Percentiles rank a stretch among this genome's conserved stretches.
Conservation (phyloP, 2,113 vertebrate genomes). For the Lasiurus borealis region DNA sequence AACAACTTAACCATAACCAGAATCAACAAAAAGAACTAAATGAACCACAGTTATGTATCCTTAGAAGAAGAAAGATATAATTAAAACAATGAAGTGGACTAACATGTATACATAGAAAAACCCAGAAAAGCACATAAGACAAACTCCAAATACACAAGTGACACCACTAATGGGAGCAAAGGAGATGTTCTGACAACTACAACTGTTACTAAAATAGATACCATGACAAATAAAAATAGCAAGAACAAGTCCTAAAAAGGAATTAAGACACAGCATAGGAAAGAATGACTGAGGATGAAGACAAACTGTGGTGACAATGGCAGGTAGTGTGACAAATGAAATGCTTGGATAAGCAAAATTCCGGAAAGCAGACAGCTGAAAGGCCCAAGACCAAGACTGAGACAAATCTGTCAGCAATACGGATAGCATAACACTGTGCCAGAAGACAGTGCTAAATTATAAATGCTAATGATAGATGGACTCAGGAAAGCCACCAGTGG, state of each 20-base stretch:
- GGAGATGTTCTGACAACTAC: slow-evolving; percentile 53
- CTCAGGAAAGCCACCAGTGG: slow-evolving; percentile 63
- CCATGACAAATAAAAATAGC: slow-evolving; percentile 73
- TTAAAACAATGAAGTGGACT: slow-evolving; percentile 23
- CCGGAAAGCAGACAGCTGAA: slow-evolving; percentile 69
- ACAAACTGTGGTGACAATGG: slow-evolving; percentile 64
- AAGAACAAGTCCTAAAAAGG: slow-evolving; percentile 24
- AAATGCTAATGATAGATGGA: slow-evolving; percentile 81
- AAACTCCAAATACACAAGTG: slow-evolving; percentile 35
- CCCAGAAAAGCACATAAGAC: slow-evolving; percentile 43
- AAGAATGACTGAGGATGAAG: slow-evolving; percentile 67
- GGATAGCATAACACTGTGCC: slow-evolving; percentile 68
- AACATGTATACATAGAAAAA: slow-evolving; percentile 52
- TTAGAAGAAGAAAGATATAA: slow-evolving; percentile 10
- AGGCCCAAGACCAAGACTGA: slow-evolving; percentile 79
- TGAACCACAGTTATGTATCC: background rate
- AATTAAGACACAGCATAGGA: slow-evolving; percentile 69
- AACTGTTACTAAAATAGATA: slow-evolving; percentile 47
- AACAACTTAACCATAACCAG: slow-evolving; percentile 33
- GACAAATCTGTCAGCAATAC: slow-evolving; percentile 81
- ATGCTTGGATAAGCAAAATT: slow-evolving; percentile 76
- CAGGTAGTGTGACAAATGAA: slow-evolving; percentile 73
- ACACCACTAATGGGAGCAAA: slow-evolving; percentile 35
- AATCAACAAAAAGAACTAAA: slow-evolving; percentile 62
- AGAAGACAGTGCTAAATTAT: slow-evolving; percentile 83